Base-by-base conservation (phyloP, 2,888 invertebrate genomes). In the Andrena dorsata region DNA sequence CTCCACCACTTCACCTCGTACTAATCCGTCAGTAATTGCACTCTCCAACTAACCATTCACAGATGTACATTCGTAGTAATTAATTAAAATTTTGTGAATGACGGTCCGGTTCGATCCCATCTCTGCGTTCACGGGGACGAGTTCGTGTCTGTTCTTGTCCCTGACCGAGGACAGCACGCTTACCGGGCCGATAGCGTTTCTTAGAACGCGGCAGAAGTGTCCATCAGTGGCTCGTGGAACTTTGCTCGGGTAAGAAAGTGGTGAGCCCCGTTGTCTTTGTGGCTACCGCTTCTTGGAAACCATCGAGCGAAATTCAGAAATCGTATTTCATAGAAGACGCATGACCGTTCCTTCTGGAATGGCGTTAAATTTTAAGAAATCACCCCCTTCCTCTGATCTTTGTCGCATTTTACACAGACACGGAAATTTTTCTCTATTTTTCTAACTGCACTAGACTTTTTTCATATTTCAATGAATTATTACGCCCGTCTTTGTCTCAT, bases 221-320 rank as follows among this genome's bases (percentile, higher is more conserved):
- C 79, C 80, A 85, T 77, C 84, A 76, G 85, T 82, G 79, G 80
- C 84, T 86, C 73, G 88, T 56, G 84, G 84, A 85, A 87, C 85
- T 85, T 82, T 70, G 83, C 83, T 61, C 76, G 80, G 56, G 73
- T 77, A 87, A 61, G 87, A 81, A 82, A 83, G 72, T 80, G 80
- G 84, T 56, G 66, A 80, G 86, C 73, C 75, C 66, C 83, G 86
- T 84, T 86, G 88, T 84, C 88, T 88, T 88, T 86, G 82, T 80
- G 84, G 82, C 80, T 85, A 84, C 87, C 86, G 84, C 86, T 86
- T 88, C 85, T 85, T 58, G 69, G 86, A 86, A 85, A 74, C 76
- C 75, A 74, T 85, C 80, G 35, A 32, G 82, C 80, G 66, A 86
- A 86, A 85, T 86, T 86, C 80, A 77, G 80, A 86, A 85, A 75